Evolutionary conservation across 2,888 invertebrate species (phyloP).

Genomic region (Caenorhabditis sp.): DNA sequence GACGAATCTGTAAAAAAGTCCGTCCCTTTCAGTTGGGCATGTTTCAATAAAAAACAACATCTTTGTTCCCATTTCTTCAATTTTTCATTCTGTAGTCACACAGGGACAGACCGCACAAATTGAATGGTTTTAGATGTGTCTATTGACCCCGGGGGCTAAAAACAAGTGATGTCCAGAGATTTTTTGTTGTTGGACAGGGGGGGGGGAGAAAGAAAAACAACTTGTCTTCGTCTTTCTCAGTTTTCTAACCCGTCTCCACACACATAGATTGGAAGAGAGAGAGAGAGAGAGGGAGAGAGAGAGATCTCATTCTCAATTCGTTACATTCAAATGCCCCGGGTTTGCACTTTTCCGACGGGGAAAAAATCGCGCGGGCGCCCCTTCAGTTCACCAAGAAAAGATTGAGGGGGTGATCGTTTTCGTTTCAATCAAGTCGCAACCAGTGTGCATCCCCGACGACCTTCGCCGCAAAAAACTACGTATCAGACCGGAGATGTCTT

Average conservation of each 20-base stretch:
- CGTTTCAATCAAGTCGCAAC: constrained; percentile 54
- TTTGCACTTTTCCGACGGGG: constrained; percentile 52
- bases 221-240: constrained; percentile 11
- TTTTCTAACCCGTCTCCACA: background rate
- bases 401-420: no score
- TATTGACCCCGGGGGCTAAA: background rate
- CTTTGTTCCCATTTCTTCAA: no score
- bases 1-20: constrained; percentile 70
- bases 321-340: constrained; percentile 44
- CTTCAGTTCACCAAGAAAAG: no score
- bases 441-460: constrained; percentile 54
- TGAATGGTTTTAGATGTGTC: constrained; percentile 10
- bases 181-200: background rate
- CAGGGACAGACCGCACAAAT: no score
- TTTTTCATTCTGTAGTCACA: no score
- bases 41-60: background rate
- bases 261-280: no score
- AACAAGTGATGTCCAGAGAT: background rate
- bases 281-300: no score
- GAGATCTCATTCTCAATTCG: constrained; percentile 1
- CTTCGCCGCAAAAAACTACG: constrained; percentile 44
- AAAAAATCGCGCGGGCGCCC: no score
- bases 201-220: constrained; percentile 20
- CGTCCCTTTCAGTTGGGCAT: no score
- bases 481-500: constrained; percentile 22